Evolutionary conservation across 2,113 vertebrate genomes (phyloP).

Genomic region (Collichthys lucidus): DNA sequence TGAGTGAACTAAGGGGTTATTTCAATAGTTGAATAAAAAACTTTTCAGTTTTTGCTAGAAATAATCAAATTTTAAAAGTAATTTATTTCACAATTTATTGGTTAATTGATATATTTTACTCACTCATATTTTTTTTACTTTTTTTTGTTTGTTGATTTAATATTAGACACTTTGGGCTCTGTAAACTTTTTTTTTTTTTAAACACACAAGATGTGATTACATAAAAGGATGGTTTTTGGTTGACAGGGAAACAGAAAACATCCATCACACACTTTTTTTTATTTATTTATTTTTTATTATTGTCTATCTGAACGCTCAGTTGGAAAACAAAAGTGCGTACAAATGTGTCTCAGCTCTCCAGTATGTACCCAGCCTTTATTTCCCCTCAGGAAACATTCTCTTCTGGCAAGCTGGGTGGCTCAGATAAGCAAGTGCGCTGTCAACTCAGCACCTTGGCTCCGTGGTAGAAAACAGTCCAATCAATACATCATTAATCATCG

Average conservation of each 20-base stretch:
- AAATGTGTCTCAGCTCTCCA: slow-evolving; percentile 49
- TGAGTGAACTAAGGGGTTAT: too few relatives aligned
- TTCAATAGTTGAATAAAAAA: too few relatives aligned
- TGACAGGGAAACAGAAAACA: slow-evolving; percentile 36
- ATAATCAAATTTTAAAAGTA: background rate
- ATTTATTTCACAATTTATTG: background rate
- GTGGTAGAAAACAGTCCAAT: slow-evolving; percentile 75
- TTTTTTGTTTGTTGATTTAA: background rate
- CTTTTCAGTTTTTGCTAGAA: background rate
- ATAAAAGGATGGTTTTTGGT: slow-evolving; percentile 9
- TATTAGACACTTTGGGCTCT: background rate
- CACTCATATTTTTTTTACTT: too few relatives aligned
- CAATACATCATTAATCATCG: slow-evolving; percentile 84
- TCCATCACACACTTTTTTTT: slow-evolving; percentile 28
- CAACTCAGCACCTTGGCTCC: slow-evolving; percentile 80
- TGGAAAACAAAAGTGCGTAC: slow-evolving; percentile 64
- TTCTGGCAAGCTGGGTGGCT: slow-evolving; percentile 77
- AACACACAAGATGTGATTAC: slow-evolving; percentile 1
- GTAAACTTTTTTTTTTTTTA: background rate
- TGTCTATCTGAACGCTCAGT: slow-evolving; percentile 16
- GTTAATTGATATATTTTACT: background rate
- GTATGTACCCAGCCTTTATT: slow-evolving; percentile 46
- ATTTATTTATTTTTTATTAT: background rate
- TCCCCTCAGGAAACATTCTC: slow-evolving; percentile 65
- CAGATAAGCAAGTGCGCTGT: slow-evolving; percentile 80